These are phyloP conservation scores for Drosophila eohydei DNA, from an alignment of 2,888 invertebrate species.

Conservation along the genomic window DNA sequence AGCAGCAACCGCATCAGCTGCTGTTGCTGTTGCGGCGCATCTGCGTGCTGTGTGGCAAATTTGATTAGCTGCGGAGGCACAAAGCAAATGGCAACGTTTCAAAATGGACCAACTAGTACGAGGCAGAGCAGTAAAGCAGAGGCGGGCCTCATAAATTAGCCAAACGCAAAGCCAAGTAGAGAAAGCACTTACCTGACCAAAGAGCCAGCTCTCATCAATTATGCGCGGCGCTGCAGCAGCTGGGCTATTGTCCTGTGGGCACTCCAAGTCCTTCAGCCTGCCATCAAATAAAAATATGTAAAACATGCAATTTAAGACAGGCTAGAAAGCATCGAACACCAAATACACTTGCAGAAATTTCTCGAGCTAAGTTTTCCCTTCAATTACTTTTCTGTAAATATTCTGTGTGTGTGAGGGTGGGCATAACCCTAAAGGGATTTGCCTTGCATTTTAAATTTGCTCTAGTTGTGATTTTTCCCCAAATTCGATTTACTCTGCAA, in stretches of 20 bases:
- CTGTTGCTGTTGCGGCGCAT: conserved; percentile 78
- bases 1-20: conserved; percentile 81
- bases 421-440: not conserved
- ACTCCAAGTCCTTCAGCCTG: conserved; percentile 69
- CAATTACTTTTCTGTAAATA: not conserved
- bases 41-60: conserved; percentile 78
- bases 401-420: too few species aligned
- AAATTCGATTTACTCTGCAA: conserved; percentile 14
- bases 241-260: conserved; percentile 55
- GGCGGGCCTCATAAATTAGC: conserved; percentile 51
- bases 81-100: conserved; percentile 10
- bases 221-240: conserved; percentile 71
- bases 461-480: conserved; percentile 6
- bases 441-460: conserved; percentile 12
- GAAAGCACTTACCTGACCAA: conserved; percentile 82
- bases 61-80: conserved; percentile 79
- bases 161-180: conserved; percentile 33
- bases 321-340: conserved; percentile 10
- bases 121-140: not conserved
- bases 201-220: conserved; percentile 84
- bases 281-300: conserved; percentile 52
- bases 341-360: conserved; percentile 26
- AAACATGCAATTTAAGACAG: conserved; percentile 22
- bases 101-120: not conserved
- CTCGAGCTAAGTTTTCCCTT: not conserved